Evolutionary conservation across 1,140 invertebrate species (phyloP).

Genomic region (Eciton burchellii): DNA sequence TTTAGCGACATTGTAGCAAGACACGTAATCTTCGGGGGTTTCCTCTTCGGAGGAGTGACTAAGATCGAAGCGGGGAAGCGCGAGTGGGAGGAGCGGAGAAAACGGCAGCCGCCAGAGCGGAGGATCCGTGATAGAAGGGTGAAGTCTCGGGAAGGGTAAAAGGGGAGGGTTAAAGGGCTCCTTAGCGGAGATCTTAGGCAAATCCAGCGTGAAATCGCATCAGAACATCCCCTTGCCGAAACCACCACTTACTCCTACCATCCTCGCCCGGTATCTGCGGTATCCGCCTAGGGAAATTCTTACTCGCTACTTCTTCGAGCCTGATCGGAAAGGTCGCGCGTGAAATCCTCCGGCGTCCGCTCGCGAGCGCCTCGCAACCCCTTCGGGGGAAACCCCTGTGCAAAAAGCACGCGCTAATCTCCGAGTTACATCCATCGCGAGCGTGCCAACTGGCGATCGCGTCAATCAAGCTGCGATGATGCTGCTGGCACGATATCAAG

Average conservation of each 20-base stretch:
- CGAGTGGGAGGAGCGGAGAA: slow-evolving; percentile 52
- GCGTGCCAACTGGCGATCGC: no score
- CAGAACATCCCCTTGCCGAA: slow-evolving; percentile 82
- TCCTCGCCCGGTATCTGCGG: slow-evolving; percentile 68
- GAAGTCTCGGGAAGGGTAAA: slow-evolving; percentile 71
- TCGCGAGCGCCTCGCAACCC: slow-evolving; percentile 11
- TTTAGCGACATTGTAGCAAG: slow-evolving; percentile 70
- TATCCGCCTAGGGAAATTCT: slow-evolving; percentile 69
- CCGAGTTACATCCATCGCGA: no score
- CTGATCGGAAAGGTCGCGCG: slow-evolving; percentile 35
- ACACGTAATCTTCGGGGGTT: slow-evolving; percentile 70
- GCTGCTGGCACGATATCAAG: no score
- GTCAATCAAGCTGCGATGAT: no score
- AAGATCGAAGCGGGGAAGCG: slow-evolving; percentile 60
- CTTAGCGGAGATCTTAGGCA: slow-evolving; percentile 85
- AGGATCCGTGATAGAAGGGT: slow-evolving; percentile 72
- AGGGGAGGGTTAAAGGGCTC: slow-evolving; percentile 82
- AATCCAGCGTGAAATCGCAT: slow-evolving; percentile 86
- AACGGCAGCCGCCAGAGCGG: slow-evolving; percentile 61
- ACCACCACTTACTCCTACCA: slow-evolving; percentile 84
- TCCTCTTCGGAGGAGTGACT: slow-evolving; percentile 62
- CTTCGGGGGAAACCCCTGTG: background rate
- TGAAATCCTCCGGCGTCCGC: background rate
- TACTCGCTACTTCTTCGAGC: slow-evolving; percentile 58
- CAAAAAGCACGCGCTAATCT: background rate